These are phyloP conservation scores for Ceryle rudis DNA, from an alignment of 2,797 vertebrate genomes.

Conservation along the genomic window DNA sequence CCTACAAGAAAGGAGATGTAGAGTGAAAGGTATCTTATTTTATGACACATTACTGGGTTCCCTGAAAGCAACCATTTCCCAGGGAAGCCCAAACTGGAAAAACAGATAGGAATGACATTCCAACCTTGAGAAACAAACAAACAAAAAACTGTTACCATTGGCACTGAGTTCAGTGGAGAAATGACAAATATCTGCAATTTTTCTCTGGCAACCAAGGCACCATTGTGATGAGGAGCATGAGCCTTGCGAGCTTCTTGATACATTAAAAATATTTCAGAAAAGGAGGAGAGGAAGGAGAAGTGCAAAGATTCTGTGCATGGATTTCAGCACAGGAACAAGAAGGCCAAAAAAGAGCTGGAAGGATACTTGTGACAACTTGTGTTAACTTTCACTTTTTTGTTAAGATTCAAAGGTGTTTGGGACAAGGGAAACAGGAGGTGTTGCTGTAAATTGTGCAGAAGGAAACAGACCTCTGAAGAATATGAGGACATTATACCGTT, in stretches of 20 bases:
- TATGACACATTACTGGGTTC: neutral
- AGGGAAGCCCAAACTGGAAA: neutral
- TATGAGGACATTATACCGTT: neutral
- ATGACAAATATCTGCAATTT: slow-evolving; percentile 28
- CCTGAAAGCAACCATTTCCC: neutral
- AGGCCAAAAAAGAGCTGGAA: neutral
- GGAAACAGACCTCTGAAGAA: neutral
- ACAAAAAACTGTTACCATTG: neutral
- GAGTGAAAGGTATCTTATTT: neutral
- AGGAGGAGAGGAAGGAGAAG: neutral
- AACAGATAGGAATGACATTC: neutral
- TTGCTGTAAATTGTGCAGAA: neutral
- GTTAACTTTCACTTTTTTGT: neutral
- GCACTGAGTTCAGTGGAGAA: neutral
- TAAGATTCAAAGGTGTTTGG: neutral
- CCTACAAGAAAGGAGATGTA: neutral
- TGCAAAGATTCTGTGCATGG: neutral
- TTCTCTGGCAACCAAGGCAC: neutral
- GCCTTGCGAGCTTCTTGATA: neutral
- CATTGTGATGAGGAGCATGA: neutral
- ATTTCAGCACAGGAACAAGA: neutral
- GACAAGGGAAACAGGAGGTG: neutral
- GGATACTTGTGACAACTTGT: neutral
- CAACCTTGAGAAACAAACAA: neutral
- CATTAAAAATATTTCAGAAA: neutral